Percentiles rank a stretch among this genome's conserved stretches.
phyloP scores from a whole-genome alignment of 2,888 invertebrate species.

The Acholoe squamosa region DNA sequence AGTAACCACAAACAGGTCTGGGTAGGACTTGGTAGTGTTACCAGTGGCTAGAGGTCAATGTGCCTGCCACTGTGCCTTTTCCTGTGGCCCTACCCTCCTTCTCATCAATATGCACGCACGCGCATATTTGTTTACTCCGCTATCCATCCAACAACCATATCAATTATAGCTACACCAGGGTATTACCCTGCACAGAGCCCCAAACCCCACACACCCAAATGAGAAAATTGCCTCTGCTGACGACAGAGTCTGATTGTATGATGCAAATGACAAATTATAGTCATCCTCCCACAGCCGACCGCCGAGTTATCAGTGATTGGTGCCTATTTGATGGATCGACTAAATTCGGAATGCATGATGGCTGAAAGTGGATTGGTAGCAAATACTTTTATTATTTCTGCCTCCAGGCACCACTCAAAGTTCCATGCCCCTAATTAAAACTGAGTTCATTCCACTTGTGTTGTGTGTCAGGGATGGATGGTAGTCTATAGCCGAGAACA shows the following conservation, averaged over 20 bases:
- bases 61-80: not conserved
- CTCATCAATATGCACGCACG: slow-evolving; percentile 50
- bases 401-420: slow-evolving; percentile 34
- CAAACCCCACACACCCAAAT: not conserved
- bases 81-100: not conserved
- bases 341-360: slow-evolving; percentile 60
- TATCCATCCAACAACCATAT: slow-evolving; percentile 62
- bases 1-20: not conserved
- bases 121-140: slow-evolving; percentile 57
- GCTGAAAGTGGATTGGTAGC: slow-evolving; percentile 54
- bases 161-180: slow-evolving; percentile 52
- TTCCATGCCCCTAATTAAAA: slow-evolving; percentile 43
- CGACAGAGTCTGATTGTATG: slow-evolving; percentile 56
- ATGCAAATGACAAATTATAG: slow-evolving; percentile 62
- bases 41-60: not conserved
- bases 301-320: slow-evolving; percentile 52
- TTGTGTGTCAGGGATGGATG: not conserved
- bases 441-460: slow-evolving; percentile 38
- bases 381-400: slow-evolving; percentile 58
- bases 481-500: not conserved
- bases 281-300: not conserved
- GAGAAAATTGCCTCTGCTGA: slow-evolving; percentile 57
- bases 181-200: slow-evolving; percentile 5
- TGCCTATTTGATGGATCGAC: slow-evolving; percentile 44
- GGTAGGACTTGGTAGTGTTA: not conserved